Conservation (phyloP, 92 coral and sea anemone species). For the Diadumene lineata region DNA sequence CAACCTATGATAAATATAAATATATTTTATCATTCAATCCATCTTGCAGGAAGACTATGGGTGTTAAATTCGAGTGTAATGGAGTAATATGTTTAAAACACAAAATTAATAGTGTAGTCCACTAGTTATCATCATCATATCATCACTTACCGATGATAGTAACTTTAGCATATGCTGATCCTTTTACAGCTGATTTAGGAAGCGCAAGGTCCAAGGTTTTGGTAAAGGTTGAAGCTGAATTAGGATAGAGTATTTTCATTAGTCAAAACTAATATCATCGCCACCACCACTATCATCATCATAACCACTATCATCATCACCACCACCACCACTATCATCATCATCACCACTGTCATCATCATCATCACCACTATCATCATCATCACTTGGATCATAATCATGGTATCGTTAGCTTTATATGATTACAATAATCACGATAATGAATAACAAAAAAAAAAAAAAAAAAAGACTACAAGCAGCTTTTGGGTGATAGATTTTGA, state of each 20-base stretch:
- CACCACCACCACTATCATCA: background rate
- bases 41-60: too few relatives aligned
- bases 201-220: constrained; percentile 71
- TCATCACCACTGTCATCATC: background rate
- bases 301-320: background rate
- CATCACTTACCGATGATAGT: constrained; percentile 83
- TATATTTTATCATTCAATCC: too few relatives aligned
- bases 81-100: too few relatives aligned
- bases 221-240: constrained; percentile 64
- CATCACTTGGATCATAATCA: background rate
- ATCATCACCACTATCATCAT: background rate
- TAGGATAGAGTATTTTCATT: background rate
- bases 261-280: background rate
- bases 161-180: constrained; percentile 78
- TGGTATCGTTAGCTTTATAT: too few relatives aligned
- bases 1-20: too few relatives aligned
- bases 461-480: too few relatives aligned
- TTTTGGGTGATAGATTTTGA: too few relatives aligned
- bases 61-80: too few relatives aligned
- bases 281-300: background rate
- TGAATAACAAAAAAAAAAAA: too few relatives aligned
- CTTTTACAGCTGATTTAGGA: constrained; percentile 69
- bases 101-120: too few relatives aligned
- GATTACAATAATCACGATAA: too few relatives aligned
- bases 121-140: too few relatives aligned